Conservation (phyloP, 2,888 invertebrate genomes). For the Dusona sp. region DNA sequence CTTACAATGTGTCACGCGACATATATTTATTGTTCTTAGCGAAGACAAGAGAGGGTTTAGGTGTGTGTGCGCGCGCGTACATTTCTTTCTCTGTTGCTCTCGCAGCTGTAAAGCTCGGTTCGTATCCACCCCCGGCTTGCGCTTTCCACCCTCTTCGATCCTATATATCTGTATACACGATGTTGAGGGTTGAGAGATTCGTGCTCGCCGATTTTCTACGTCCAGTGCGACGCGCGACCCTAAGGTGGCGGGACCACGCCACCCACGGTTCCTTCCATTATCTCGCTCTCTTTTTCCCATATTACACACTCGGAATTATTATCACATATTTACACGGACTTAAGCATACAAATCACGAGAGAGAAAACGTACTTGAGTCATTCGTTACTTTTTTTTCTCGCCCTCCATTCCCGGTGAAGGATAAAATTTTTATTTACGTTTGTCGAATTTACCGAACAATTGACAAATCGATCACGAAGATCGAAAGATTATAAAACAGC, state of each 20-base stretch:
- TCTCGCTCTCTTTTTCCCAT: constrained; percentile 10
- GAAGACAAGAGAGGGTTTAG: constrained; percentile 27
- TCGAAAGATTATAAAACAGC: neutral
- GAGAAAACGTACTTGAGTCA: neutral
- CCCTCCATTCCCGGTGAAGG: neutral
- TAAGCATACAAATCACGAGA: neutral
- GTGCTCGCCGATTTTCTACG: constrained; percentile 70
- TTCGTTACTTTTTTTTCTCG: constrained; percentile 3
- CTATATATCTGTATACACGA: constrained; percentile 35
- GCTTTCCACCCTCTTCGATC: constrained; percentile 44
- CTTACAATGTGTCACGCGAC: constrained; percentile 43
- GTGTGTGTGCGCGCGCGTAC: constrained; percentile 23
- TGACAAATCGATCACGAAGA: neutral
- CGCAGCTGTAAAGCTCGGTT: neutral
- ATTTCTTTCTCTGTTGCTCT: constrained; percentile 40
- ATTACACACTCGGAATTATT: constrained; percentile 10
- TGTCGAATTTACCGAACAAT: neutral
- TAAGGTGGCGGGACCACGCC: constrained; percentile 79
- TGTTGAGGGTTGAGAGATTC: constrained; percentile 67
- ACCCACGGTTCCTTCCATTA: constrained; percentile 73
- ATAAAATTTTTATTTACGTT: neutral
- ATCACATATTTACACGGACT: neutral
- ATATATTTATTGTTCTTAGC: constrained; percentile 54
- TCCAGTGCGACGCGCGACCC: constrained; percentile 82
- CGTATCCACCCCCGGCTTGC: constrained; percentile 54